Conservation (phyloP, 2,113 vertebrate genomes). For the Hypanus sabinus region DNA sequence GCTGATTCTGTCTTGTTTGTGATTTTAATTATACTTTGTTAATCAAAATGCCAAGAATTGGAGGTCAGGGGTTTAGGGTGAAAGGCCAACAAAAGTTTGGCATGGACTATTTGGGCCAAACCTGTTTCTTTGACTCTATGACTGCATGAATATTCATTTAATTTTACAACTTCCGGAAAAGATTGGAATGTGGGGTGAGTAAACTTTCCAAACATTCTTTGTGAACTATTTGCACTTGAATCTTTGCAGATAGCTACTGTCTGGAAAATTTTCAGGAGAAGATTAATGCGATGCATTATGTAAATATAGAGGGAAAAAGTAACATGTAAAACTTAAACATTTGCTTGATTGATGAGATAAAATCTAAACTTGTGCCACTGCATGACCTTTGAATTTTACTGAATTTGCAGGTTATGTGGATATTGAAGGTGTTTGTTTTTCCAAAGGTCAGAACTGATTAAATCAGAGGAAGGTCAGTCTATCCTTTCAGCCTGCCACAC, state of each 20-base stretch:
- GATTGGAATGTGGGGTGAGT: neutral
- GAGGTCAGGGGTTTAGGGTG: no score
- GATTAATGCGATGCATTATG: neutral
- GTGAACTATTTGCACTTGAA: neutral
- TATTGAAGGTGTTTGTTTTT: neutral
- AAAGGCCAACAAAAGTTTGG: no score
- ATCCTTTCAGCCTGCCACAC: no score
- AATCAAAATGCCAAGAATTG: neutral
- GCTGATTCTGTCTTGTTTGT: no score
- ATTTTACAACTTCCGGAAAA: neutral
- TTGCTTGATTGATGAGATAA: neutral
- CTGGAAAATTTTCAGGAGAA: neutral
- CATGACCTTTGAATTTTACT: neutral
- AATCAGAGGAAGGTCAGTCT: no score
- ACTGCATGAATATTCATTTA: neutral
- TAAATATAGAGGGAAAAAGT: no score
- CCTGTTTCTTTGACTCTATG: no score
- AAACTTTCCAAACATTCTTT: neutral
- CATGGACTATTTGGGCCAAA: no score
- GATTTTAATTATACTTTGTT: neutral
- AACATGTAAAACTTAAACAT: neutral
- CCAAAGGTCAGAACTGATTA: no score
- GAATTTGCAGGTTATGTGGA: neutral
- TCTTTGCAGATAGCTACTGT: neutral
- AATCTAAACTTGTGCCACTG: neutral